Evolutionary conservation across 2,888 invertebrate species (phyloP).

Genomic region (Eurois occulta): DNA sequence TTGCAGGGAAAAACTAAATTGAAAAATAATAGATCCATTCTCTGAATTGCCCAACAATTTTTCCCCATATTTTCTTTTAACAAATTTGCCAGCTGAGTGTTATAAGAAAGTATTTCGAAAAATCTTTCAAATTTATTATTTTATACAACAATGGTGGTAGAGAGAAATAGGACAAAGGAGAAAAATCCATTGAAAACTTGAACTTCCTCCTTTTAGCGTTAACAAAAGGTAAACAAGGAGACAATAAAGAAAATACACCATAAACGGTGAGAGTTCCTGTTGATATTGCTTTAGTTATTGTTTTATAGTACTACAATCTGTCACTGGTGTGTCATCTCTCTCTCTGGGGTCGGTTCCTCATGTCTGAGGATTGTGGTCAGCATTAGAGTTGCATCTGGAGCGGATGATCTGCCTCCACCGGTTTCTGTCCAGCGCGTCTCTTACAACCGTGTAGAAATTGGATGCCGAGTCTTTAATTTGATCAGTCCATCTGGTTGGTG

Average conservation of each 20-base stretch:
- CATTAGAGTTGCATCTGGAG: too few relatives aligned
- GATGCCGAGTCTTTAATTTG: too few relatives aligned
- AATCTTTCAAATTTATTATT: constrained; percentile 57
- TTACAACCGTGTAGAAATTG: too few relatives aligned
- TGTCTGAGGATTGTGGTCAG: too few relatives aligned
- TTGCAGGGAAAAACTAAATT: constrained; percentile 27
- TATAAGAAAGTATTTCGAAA: constrained; percentile 59
- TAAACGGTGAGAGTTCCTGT: constrained; percentile 47
- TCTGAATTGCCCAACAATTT: constrained; percentile 31
- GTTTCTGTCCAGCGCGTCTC: too few relatives aligned
- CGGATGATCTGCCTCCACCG: too few relatives aligned
- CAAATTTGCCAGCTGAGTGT: constrained; percentile 53
- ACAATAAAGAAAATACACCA: constrained; percentile 51
- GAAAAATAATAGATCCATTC: constrained; percentile 48
- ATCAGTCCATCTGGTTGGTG: too few relatives aligned
- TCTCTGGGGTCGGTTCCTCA: too few relatives aligned
- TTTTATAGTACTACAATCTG: constrained; percentile 1
- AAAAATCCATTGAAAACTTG: constrained; percentile 56
- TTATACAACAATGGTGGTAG: constrained; percentile 57
- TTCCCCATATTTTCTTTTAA: constrained; percentile 45
- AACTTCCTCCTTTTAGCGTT: constrained; percentile 51
- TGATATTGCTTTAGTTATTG: background rate
- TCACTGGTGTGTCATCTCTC: background rate
- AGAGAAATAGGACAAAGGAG: constrained; percentile 53
- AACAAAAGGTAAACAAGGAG: constrained; percentile 63